Base-by-base conservation (phyloP, 2,113 vertebrate genomes). In the Probosciger aterrimus region DNA sequence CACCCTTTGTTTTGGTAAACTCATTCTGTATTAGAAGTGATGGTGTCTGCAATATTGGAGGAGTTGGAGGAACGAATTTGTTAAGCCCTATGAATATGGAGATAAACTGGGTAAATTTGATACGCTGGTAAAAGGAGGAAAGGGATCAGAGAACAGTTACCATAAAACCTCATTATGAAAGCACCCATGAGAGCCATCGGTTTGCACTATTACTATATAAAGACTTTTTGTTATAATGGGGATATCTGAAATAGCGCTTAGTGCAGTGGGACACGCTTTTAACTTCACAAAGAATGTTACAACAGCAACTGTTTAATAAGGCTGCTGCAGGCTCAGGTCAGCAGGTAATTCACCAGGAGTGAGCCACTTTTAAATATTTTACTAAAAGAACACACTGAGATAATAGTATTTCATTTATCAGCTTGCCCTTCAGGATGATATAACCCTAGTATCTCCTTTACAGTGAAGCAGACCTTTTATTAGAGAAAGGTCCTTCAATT, bases 341-440 rank as follows among this genome's bases (percentile, higher is more conserved):
- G 93, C 93, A 96, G 94, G 94, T 96, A 97, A 97, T 96, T 92
- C 95, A 86, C 81, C 90, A 86, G 92, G 95, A 95, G 80, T 96
- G 86, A 92, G 92, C 35, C 86, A 78, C 87, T 96, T 93, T 90
- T 94, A 95, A 97, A 96, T 97, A 95, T 95, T 97, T 94, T 76
- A 87, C 80, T 90, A 82, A 94, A 90, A 83, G 96, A 93, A 82
- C 95, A 92, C 76, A 93, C 77, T 35, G 92, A 93, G 90, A 93
- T 96, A 92, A 92, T 91, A 94, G 43, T 35, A 92, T 57, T 85
- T 94, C 94, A 85, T 97, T 96, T 90, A 94, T 78, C 90, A 95
- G 86, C 77, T 78, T 82, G 84, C 80, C 92, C 83, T 96, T 94
- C 88, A 80, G 75, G 76, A 92, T 86, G 78, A 81, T 77, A 47